Conservation (phyloP, 2,888 invertebrate species). For the Halictus quadricinctus region DNA sequence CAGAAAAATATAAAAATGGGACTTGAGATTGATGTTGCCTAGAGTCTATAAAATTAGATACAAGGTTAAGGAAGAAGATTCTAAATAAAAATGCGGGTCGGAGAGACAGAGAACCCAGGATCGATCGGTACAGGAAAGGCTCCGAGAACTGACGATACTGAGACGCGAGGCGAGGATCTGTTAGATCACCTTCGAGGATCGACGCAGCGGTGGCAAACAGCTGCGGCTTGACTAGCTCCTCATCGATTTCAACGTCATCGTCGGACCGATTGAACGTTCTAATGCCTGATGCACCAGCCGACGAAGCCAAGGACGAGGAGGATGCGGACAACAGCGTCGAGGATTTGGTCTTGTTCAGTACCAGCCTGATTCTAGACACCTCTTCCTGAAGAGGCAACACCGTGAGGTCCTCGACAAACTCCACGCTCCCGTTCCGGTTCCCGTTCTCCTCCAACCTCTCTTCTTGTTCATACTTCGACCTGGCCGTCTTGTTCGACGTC, state of each 20-base stretch:
- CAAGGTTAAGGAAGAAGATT: neutral
- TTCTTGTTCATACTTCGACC: constrained; percentile 68
- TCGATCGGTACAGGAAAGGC: neutral
- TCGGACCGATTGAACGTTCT: constrained; percentile 73
- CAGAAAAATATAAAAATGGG: neutral
- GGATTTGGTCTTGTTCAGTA: constrained; percentile 72
- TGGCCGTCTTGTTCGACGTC: constrained; percentile 68
- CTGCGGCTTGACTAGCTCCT: constrained; percentile 71
- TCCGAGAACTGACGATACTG: neutral
- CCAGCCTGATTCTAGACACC: constrained; percentile 70
- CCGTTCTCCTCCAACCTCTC: constrained; percentile 50
- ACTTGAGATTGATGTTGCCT: neutral
- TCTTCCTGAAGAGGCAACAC: constrained; percentile 74
- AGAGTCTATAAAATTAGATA: neutral
- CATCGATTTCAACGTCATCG: constrained; percentile 72
- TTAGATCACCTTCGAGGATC: constrained; percentile 71
- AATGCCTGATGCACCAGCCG: constrained; percentile 56
- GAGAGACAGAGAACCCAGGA: neutral
- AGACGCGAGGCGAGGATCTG: neutral
- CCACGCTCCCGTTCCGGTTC: constrained; percentile 47
- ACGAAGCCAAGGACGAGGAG: constrained; percentile 47
- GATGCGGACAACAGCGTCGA: constrained; percentile 46
- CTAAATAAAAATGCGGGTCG: neutral
- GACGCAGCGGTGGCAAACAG: constrained; percentile 76
- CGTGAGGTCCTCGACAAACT: constrained; percentile 61